Percentiles rank a stretch among this genome's conserved stretches.
Conservation (phyloP, 2,113 vertebrate species). For the Sinocyclocheilus anophthalmus region DNA sequence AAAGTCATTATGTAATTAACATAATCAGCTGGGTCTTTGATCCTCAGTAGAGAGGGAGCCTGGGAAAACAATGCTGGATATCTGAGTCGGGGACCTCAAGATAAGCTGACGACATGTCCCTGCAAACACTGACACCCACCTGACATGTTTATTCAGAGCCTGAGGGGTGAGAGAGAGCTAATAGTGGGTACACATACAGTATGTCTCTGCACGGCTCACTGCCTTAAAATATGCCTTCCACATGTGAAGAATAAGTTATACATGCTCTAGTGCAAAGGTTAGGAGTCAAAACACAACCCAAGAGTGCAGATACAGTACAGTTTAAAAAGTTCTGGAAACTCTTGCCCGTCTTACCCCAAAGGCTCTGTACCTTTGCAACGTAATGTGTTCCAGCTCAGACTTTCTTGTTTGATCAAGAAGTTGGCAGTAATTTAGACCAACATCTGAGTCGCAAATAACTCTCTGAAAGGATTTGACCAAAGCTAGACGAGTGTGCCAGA, state of each 20-base stretch:
- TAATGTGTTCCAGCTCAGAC: slow-evolving; percentile 19
- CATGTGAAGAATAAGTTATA: neutral
- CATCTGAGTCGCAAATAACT: neutral
- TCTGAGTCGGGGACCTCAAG: neutral
- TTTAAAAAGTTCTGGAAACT: neutral
- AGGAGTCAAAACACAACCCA: neutral
- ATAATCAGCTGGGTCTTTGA: slow-evolving; percentile 14
- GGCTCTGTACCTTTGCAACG: neutral
- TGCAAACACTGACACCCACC: slow-evolving; percentile 45
- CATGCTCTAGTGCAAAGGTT: neutral
- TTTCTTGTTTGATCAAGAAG: slow-evolving; percentile 13
- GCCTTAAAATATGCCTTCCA: neutral
- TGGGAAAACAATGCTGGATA: slow-evolving; percentile 1
- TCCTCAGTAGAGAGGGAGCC: neutral
- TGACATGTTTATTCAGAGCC: slow-evolving; percentile 37
- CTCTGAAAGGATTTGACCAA: slow-evolving; percentile 4
- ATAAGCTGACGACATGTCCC: slow-evolving; percentile 1
- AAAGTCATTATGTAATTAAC: slow-evolving; percentile 26
- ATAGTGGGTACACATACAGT: neutral
- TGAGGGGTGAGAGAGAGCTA: neutral
- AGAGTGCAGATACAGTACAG: neutral
- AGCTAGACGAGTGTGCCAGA: neutral
- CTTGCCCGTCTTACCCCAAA: neutral
- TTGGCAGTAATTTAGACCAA: slow-evolving; percentile 12
- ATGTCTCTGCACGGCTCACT: neutral